Base-by-base conservation (phyloP, 2,113 vertebrate genomes). In the Romanogobio albipinnatus region DNA sequence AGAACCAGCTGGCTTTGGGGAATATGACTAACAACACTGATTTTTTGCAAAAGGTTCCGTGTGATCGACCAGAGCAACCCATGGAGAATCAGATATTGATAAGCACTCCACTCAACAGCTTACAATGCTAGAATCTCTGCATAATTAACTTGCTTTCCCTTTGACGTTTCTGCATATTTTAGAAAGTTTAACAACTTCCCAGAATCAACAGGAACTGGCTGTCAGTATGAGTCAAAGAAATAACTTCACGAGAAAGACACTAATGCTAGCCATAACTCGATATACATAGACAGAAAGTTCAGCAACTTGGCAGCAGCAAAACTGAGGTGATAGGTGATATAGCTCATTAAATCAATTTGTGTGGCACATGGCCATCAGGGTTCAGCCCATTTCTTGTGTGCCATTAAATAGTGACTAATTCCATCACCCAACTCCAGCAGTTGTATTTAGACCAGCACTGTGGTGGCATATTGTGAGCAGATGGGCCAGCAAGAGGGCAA, bases 401-500 rank as follows among this genome's bases (percentile, higher is more conserved):
- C 51, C 2, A 62, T 73, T 73, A 51, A 79, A 76, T 22, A 53
- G 19, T 39, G 33, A 45, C 15, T 19, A 61, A 79, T 80, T 51
- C 24, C 5, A 84, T 83, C 78, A 33, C 36, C 62, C 4, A 66
- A 3, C 22, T 68, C 8, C 43, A 49, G 47, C 64, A 33, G 58
- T 26, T 73, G 39, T 49, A 53, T 76, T 43, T 77, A 71, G 76
- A 83, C 36, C 64, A 58, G 66, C 78, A 75, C 53, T 83, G 79
- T 53, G 29, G 59, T 47, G 51, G 58, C 62, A 82, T 87, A 68
- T 49, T 81, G 56, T 39, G 59, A 78, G 85, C 81, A 86, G 81
- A 79, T 85, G 87, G 85, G 84, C 81, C 59, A 73, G 88, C 85
- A 76, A 74, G 75, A 88, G 24, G 10, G 45, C 33, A 81, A 66